Percentiles rank a stretch among this genome's conserved stretches.
Evolutionary conservation across 1,140 invertebrate species (phyloP).

Genomic region (Lysiphlebus fabarum): DNA sequence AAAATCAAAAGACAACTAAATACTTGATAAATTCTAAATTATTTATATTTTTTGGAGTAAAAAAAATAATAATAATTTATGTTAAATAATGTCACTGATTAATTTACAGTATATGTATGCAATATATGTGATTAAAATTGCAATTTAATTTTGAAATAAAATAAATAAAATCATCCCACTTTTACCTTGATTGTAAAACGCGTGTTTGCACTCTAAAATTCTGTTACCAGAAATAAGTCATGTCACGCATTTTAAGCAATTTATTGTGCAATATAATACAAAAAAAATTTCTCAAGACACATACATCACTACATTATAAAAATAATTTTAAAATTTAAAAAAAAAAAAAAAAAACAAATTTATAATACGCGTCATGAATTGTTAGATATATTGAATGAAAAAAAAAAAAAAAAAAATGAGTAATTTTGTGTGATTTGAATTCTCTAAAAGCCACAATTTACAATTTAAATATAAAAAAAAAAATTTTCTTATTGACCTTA

Average conservation of each 20-base stretch:
- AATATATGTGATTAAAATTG: background rate
- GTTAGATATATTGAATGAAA: too few relatives aligned
- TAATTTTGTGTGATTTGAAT: background rate
- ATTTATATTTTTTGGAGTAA: too few relatives aligned
- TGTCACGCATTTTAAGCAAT: conserved; percentile 4
- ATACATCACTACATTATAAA: too few relatives aligned
- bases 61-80: too few relatives aligned
- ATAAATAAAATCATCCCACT: background rate
- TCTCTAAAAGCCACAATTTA: background rate
- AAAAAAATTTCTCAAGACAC: too few relatives aligned
- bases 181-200: conserved; percentile 10
- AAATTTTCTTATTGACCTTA: conserved; percentile 5
- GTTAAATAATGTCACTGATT: too few relatives aligned
- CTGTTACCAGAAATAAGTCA: conserved; percentile 5
- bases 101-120: background rate
- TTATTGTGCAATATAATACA: background rate
- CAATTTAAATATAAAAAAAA: background rate
- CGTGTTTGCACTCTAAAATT: conserved; percentile 6
- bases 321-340: too few relatives aligned
- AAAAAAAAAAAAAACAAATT: too few relatives aligned
- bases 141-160: background rate
- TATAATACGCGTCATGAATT: too few relatives aligned
- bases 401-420: background rate
- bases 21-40: too few relatives aligned
- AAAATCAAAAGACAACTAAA: too few relatives aligned